phyloP scores from a whole-genome alignment of 2,113 vertebrate species.

The Apteryx owenii region DNA sequence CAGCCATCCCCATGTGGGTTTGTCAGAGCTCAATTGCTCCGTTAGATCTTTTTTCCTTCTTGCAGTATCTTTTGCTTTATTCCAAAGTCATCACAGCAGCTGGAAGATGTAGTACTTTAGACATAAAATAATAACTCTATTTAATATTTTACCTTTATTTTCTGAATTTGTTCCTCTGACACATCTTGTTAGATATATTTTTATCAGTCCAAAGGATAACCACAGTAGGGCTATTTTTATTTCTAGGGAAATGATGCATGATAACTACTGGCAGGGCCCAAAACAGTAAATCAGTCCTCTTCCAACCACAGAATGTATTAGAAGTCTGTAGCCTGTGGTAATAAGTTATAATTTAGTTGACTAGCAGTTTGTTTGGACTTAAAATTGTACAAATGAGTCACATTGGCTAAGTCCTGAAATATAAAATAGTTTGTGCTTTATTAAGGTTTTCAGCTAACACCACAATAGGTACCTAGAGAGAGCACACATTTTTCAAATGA shows the following conservation, averaged over 20 bases:
- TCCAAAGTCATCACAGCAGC: constrained; percentile 40
- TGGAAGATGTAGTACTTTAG: constrained; percentile 50
- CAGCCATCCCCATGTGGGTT: constrained; percentile 49
- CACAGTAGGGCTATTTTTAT: constrained; percentile 74
- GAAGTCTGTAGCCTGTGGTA: constrained; percentile 56
- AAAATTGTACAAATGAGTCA: constrained; percentile 64
- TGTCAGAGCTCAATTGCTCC: constrained; percentile 49
- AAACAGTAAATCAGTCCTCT: constrained; percentile 56
- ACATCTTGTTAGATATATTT: constrained; percentile 66
- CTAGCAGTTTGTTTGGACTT: constrained; percentile 54
- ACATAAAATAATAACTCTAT: constrained; percentile 49
- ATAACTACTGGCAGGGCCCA: constrained; percentile 18
- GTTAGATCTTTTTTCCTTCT: constrained; percentile 56
- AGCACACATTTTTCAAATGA: background rate
- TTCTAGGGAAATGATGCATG: constrained; percentile 65
- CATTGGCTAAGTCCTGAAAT: constrained; percentile 50
- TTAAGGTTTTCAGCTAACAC: constrained; percentile 39
- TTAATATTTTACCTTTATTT: constrained; percentile 70
- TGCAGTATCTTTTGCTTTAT: constrained; percentile 42
- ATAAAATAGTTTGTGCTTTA: constrained; percentile 53
- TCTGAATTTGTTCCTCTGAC: constrained; percentile 58
- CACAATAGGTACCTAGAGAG: constrained; percentile 32
- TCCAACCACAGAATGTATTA: constrained; percentile 42
- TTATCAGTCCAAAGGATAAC: constrained; percentile 69
- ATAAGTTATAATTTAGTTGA: constrained; percentile 68